These are phyloP conservation scores for Acanthornis magna DNA, from an alignment of 2,797 vertebrate species.

Conservation along the genomic window DNA sequence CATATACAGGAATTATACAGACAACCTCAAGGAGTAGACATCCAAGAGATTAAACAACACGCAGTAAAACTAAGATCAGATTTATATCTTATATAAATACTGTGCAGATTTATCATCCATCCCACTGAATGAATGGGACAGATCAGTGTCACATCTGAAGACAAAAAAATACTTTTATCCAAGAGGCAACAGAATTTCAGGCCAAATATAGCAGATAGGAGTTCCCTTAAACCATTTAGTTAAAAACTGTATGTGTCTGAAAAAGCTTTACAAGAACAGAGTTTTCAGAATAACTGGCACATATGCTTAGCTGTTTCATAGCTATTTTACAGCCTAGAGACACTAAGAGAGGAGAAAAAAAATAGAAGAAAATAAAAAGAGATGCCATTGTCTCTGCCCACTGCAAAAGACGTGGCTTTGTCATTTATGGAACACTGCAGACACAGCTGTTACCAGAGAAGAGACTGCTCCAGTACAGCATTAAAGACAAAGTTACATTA, in stretches of 20 bases:
- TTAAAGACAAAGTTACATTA: neutral
- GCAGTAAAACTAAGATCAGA: slow-evolving; percentile 1
- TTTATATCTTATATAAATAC: slow-evolving; percentile 17
- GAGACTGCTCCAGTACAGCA: neutral
- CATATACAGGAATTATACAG: slow-evolving; percentile 20
- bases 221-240: neutral
- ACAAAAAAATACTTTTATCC: slow-evolving; percentile 10
- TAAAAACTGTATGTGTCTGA: neutral
- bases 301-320: neutral
- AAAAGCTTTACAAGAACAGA: slow-evolving; percentile 15
- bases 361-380: neutral
- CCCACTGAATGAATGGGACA: neutral
- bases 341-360: neutral
- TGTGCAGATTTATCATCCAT: slow-evolving; percentile 24
- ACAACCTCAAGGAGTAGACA: slow-evolving; percentile 13
- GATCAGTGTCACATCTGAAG: slow-evolving; percentile 2
- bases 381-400: neutral
- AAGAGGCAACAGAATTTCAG: slow-evolving; percentile 28
- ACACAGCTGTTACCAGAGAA: neutral
- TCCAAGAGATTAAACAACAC: slow-evolving; percentile 37
- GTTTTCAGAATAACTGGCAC: slow-evolving; percentile 1
- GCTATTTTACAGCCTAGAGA: slow-evolving; percentile 22
- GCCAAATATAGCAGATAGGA: neutral
- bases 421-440: neutral
- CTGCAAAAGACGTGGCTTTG: neutral